phyloP scores from a whole-genome alignment of 2,113 vertebrate species.

The Toxotes jaculatrix region DNA sequence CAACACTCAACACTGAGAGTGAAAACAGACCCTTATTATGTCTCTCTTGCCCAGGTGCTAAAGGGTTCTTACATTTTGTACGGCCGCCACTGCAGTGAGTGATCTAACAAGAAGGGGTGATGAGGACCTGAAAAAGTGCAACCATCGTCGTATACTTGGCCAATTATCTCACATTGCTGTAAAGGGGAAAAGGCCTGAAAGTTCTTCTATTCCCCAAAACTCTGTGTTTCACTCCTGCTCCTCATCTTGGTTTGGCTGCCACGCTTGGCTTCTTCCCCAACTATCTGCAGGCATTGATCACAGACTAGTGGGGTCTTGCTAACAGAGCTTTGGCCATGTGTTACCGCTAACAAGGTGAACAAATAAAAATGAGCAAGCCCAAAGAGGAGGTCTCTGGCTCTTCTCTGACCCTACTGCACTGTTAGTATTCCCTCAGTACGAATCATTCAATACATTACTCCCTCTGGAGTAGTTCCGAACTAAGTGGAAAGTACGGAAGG shows the following conservation, averaged over 20 bases:
- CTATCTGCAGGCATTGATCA: constrained; percentile 71
- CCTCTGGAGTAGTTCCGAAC: constrained; percentile 46
- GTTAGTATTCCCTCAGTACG: constrained; percentile 72
- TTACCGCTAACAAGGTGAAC: constrained; percentile 82
- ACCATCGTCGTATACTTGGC: constrained; percentile 27
- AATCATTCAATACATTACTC: constrained; percentile 75
- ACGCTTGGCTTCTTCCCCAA: constrained; percentile 66
- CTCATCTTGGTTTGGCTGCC: constrained; percentile 44
- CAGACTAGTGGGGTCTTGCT: constrained; percentile 39
- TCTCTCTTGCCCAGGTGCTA: background rate
- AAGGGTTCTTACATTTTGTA: constrained; percentile 26
- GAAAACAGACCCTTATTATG: constrained; percentile 22
- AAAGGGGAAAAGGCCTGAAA: constrained; percentile 40
- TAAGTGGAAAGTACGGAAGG: constrained; percentile 34
- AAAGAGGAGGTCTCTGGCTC: constrained; percentile 59
- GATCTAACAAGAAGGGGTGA: constrained; percentile 52
- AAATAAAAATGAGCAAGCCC: constrained; percentile 76
- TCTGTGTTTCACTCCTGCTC: constrained; percentile 20
- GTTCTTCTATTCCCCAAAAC: constrained; percentile 7
- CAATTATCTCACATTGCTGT: constrained; percentile 76
- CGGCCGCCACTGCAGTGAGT: constrained; percentile 6
- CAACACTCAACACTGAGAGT: constrained; percentile 4
- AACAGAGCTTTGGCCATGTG: constrained; percentile 63
- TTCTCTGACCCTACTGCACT: constrained; percentile 63
- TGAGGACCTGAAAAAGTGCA: constrained; percentile 33